A percentile compares a stretch with the other conserved stretches of the same genome.
Evolutionary conservation across 2,113 vertebrate genomes (phyloP).

Genomic region (Hystrix cristata): DNA sequence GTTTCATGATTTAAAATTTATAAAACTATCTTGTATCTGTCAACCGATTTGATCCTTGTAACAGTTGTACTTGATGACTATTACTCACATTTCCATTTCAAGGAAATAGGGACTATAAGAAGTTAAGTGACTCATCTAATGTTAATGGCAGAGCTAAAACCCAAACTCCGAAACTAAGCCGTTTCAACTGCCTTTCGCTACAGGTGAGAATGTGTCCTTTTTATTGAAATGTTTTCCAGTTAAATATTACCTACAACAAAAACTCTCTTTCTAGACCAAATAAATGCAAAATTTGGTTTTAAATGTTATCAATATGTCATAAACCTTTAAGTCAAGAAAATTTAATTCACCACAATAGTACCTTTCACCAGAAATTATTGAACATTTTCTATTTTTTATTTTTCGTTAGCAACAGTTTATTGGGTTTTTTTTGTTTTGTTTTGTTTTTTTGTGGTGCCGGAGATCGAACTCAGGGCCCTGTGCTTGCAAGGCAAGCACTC

Average conservation of each 20-base stretch:
- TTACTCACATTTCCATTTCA: slow-evolving; percentile 47
- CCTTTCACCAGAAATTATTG: slow-evolving; percentile 18
- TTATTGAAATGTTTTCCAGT: slow-evolving; percentile 21
- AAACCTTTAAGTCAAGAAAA: background rate
- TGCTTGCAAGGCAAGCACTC: too few species aligned
- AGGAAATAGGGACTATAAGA: slow-evolving; percentile 34
- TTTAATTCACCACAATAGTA: slow-evolving; percentile 18
- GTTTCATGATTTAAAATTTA: background rate
- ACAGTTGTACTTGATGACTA: background rate
- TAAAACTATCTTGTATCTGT: background rate
- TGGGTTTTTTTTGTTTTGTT: background rate
- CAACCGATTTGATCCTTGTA: background rate
- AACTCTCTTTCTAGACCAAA: slow-evolving; percentile 30
- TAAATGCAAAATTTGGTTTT: slow-evolving; percentile 30
- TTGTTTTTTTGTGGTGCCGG: background rate
- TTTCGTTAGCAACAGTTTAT: background rate
- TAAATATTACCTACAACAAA: background rate
- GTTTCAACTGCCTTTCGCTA: background rate
- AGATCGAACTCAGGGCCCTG: too few species aligned
- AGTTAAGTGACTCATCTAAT: background rate
- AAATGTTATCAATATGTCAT: background rate
- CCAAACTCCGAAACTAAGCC: background rate
- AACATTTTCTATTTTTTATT: slow-evolving; percentile 27
- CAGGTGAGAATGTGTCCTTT: background rate
- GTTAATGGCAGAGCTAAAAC: background rate